Percentiles rank a stretch among this genome's conserved stretches.
phyloP scores from a whole-genome alignment of 2,888 invertebrate species.

The Hirtodrosophila trivittata region DNA sequence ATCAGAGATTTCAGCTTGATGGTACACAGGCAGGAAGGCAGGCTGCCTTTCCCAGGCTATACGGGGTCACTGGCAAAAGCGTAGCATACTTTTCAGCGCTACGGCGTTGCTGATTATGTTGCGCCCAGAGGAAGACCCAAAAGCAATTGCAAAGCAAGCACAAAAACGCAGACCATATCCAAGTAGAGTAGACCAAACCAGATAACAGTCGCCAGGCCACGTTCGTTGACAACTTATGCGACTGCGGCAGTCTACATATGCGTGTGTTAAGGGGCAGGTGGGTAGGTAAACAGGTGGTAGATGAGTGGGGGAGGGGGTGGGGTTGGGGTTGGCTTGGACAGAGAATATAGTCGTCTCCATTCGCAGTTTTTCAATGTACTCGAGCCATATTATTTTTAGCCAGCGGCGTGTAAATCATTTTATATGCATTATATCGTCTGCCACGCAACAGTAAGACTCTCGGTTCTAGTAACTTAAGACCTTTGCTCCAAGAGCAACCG shows the following conservation, averaged over 20 bases:
- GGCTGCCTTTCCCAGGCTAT: constrained; percentile 12
- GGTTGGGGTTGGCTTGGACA: neutral
- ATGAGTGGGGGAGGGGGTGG: neutral
- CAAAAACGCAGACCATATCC: constrained; percentile 28
- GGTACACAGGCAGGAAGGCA: constrained; percentile 35
- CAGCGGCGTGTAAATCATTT: constrained; percentile 78
- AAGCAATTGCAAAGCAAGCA: constrained; percentile 53
- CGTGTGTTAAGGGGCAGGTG: constrained; percentile 23
- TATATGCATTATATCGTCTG: constrained; percentile 80
- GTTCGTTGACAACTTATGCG: constrained; percentile 39
- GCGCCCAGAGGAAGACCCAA: constrained; percentile 37
- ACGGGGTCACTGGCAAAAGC: constrained; percentile 28
- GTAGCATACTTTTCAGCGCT: constrained; percentile 76
- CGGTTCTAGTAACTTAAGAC: too few species aligned
- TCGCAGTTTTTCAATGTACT: too few species aligned
- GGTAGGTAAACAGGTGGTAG: too few species aligned
- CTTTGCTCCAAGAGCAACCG: too few species aligned
- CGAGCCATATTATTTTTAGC: constrained; percentile 66
- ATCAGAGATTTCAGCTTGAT: constrained; percentile 74
- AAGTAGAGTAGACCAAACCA: constrained; percentile 31
- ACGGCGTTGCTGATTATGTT: constrained; percentile 67
- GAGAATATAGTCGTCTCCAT: constrained; percentile 1
- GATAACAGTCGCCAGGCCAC: constrained; percentile 20
- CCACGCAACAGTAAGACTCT: too few species aligned
- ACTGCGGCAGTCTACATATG: constrained; percentile 31